Conservation (phyloP, 2,113 vertebrate genomes). For the Podarcis raffonei region DNA sequence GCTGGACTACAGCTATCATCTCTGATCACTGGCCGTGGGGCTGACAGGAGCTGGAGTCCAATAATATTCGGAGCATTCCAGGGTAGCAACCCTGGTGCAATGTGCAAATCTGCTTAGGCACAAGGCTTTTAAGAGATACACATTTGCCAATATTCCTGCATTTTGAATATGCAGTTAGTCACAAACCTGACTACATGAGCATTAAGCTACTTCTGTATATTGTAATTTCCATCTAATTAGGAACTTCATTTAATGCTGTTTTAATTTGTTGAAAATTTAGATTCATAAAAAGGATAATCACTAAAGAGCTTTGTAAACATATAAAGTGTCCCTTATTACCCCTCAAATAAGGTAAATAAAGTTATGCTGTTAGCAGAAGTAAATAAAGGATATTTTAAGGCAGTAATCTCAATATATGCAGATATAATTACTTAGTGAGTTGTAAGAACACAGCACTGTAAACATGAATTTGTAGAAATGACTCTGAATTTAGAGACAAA, state of each 20-base stretch:
- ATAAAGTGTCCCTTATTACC: slow-evolving; percentile 24
- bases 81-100: not conserved
- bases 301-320: not conserved
- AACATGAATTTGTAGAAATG: not conserved
- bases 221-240: slow-evolving; percentile 31
- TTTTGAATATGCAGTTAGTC: slow-evolving; percentile 24
- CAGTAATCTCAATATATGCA: not conserved
- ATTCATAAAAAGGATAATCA: slow-evolving; percentile 17
- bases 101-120: not conserved
- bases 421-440: slow-evolving; percentile 17
- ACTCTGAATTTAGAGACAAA: not conserved
- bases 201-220: not conserved
- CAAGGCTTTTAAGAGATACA: not conserved
- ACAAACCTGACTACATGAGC: slow-evolving; percentile 20
- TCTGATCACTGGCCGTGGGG: no score
- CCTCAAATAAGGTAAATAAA: slow-evolving; percentile 15
- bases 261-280: slow-evolving; percentile 13
- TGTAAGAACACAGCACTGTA: not conserved
- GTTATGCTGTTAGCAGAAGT: slow-evolving; percentile 18
- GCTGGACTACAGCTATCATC: no score
- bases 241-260: slow-evolving; percentile 13
- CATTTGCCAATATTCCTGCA: not conserved
- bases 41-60: no score
- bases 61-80: no score
- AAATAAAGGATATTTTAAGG: not conserved